Evolutionary conservation across 2,113 vertebrate species (phyloP).

Genomic region (Python bivittatus): DNA sequence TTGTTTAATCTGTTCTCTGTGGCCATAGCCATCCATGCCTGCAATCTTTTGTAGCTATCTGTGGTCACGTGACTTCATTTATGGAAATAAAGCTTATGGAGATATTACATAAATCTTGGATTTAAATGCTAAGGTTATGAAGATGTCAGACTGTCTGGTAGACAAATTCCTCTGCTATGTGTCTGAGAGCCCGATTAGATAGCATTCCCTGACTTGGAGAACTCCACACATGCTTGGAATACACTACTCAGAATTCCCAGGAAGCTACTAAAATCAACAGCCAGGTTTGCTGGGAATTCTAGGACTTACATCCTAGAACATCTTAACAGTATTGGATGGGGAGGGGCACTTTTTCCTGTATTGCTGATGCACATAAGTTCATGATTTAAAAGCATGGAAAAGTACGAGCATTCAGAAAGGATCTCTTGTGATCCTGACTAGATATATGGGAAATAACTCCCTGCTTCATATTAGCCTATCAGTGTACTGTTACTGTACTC

Average conservation of each 20-base stretch:
- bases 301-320: neutral
- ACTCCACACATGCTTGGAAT: neutral
- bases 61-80: neutral
- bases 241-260: neutral
- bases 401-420: neutral
- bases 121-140: neutral
- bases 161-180: neutral
- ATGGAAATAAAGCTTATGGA: neutral
- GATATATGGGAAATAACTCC: neutral
- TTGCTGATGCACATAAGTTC: neutral
- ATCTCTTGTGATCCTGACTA: rapidly evolving
- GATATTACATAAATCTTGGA: neutral
- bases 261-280: neutral
- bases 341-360: neutral
- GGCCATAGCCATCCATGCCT: neutral
- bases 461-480: conserved; percentile 22
- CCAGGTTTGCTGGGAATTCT: neutral
- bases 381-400: neutral
- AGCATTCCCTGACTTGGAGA: neutral
- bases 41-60: neutral
- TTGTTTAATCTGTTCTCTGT: neutral
- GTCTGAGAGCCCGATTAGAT: neutral
- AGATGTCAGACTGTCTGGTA: neutral
- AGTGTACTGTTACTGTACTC: neutral
- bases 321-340: neutral